Conservation (phyloP, 2,888 invertebrate genomes). For the Pteria penguin region DNA sequence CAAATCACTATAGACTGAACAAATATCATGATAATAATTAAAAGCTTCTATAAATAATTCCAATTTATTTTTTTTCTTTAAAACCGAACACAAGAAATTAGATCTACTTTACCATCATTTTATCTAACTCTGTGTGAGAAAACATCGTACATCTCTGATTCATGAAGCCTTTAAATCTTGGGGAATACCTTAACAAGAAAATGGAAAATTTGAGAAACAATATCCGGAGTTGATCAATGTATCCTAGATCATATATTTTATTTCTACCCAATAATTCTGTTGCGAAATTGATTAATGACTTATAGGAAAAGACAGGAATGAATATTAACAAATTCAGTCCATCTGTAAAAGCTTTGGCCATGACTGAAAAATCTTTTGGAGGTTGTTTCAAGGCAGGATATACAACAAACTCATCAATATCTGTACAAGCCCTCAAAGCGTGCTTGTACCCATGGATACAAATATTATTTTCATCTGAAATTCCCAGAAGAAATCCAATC, state of each 20-base stretch:
- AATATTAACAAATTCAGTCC: conserved; percentile 52
- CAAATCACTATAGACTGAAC: no score
- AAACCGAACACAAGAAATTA: no score
- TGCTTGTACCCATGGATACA: conserved; percentile 60
- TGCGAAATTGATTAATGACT: conserved; percentile 52
- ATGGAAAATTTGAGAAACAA: conserved; percentile 27
- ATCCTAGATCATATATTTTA: conserved; percentile 15
- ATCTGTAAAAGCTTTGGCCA: conserved; percentile 69
- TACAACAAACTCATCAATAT: conserved; percentile 65
- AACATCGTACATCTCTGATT: neutral
- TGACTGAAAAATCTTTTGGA: conserved; percentile 62
- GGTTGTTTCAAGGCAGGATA: conserved; percentile 63
- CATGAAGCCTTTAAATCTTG: conserved; percentile 6
- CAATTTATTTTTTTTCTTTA: no score
- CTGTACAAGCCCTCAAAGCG: conserved; percentile 63
- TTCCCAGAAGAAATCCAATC: conserved; percentile 89
- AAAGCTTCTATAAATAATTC: no score
- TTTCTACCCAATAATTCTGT: conserved; percentile 41
- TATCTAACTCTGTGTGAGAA: no score
- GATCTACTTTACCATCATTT: no score
- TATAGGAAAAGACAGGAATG: conserved; percentile 44
- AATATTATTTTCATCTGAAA: conserved; percentile 84
- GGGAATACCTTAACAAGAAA: conserved; percentile 21
- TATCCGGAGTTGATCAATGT: conserved; percentile 41
- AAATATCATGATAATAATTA: no score